Evolutionary conservation across 1,140 invertebrate genomes (phyloP).

Genomic region (Philotrypesis tridentata): DNA sequence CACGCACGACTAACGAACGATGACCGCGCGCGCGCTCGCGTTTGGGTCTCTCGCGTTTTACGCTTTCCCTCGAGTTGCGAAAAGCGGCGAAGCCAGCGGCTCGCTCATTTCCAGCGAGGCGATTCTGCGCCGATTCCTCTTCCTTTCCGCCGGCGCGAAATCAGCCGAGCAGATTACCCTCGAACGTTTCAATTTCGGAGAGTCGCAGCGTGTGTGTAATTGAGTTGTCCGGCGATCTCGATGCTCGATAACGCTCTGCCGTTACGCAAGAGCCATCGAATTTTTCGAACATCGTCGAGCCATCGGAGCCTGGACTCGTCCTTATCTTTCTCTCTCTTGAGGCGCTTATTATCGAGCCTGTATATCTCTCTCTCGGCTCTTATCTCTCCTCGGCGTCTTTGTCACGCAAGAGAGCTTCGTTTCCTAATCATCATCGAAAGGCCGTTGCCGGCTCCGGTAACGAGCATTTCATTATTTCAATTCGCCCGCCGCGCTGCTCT

Average conservation of each 20-base stretch:
- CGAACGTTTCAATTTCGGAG: neutral
- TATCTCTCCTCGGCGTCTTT: neutral
- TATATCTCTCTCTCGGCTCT: conserved; percentile 5
- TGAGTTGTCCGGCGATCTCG: neutral
- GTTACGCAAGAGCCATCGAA: neutral
- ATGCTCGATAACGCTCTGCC: no score
- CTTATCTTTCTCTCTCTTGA: neutral
- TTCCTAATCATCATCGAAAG: conserved; percentile 20
- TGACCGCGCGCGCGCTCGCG: neutral
- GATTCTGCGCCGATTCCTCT: conserved; percentile 22
- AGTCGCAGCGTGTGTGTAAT: no score
- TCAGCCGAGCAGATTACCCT: neutral
- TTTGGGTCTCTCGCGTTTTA: conserved; percentile 39
- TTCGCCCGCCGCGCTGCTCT: neutral
- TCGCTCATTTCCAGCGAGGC: neutral
- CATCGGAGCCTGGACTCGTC: neutral
- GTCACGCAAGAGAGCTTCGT: neutral
- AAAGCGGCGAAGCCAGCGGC: neutral
- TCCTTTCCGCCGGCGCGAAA: conserved; percentile 2
- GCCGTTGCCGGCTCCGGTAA: conserved; percentile 5
- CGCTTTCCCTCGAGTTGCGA: conserved; percentile 34
- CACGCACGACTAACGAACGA: neutral
- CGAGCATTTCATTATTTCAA: conserved; percentile 32
- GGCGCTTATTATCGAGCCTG: no score
- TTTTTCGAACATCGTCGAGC: neutral